Conservation (phyloP, 1,140 invertebrate species). For the Cephus cinctus region DNA sequence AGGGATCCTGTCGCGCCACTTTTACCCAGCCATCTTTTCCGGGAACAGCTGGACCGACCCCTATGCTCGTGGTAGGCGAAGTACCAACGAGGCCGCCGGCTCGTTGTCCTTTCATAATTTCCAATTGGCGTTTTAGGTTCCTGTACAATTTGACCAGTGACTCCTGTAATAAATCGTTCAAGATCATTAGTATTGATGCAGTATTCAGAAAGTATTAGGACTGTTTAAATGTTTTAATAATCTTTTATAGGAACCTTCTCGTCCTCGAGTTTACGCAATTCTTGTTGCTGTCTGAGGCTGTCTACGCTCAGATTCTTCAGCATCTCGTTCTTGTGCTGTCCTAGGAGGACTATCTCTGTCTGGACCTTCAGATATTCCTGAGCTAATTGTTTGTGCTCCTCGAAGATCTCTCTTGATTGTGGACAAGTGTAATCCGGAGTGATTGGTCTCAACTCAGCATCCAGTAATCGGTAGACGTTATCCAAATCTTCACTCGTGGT, state of each 20-base stretch:
- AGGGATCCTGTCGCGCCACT: slow-evolving; percentile 42
- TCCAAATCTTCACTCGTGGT: slow-evolving; percentile 61
- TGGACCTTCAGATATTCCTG: slow-evolving; percentile 75
- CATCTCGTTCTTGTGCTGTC: slow-evolving; percentile 68
- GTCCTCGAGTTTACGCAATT: slow-evolving; percentile 64
- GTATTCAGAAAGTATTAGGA: slow-evolving; percentile 6
- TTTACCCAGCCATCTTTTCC: slow-evolving; percentile 50
- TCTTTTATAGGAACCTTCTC: slow-evolving; percentile 63
- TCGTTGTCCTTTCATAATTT: slow-evolving; percentile 49
- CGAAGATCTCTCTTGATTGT: slow-evolving; percentile 78
- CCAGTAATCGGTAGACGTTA: slow-evolving; percentile 72
- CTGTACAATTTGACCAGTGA: slow-evolving; percentile 64
- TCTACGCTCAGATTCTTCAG: slow-evolving; percentile 65
- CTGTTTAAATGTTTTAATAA: neutral
- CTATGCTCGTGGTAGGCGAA: slow-evolving; percentile 8
- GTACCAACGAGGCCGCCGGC: slow-evolving; percentile 11
- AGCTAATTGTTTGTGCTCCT: slow-evolving; percentile 79
- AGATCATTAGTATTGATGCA: slow-evolving; percentile 30
- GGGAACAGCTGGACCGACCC: slow-evolving; percentile 25
- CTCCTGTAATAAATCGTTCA: slow-evolving; percentile 51
- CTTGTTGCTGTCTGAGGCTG: slow-evolving; percentile 61
- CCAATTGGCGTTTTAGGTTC: slow-evolving; percentile 64
- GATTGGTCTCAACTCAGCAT: slow-evolving; percentile 76
- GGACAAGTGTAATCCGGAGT: slow-evolving; percentile 75
- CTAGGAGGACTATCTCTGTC: slow-evolving; percentile 72